A percentile compares a stretch with the other conserved stretches of the same genome.
Evolutionary conservation across 92 coral and sea anemone genomes (phyloP).

Genomic region (Porites evermanni): DNA sequence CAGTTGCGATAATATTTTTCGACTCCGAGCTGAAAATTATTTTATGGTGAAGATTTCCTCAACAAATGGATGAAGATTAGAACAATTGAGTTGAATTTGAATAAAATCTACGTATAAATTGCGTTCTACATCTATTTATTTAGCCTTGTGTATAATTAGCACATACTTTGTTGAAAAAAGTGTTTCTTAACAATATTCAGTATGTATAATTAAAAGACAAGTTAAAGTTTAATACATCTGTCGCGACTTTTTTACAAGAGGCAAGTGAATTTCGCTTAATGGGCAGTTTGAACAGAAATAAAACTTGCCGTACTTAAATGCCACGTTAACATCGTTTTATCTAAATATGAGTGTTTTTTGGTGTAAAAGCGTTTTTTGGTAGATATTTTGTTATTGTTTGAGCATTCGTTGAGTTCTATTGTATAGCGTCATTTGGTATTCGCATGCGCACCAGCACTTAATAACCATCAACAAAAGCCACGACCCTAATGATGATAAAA

Average conservation of each 20-base stretch:
- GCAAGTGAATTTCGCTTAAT: not conserved
- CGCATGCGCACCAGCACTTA: too few species aligned
- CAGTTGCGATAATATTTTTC: not conserved
- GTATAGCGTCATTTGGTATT: too few species aligned
- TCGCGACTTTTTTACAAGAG: not conserved
- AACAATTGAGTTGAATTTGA: conserved; percentile 23
- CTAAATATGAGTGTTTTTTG: too few species aligned
- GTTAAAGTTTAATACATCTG: not conserved
- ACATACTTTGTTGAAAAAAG: not conserved
- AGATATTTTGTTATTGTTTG: too few species aligned
- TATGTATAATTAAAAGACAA: not conserved
- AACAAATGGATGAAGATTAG: not conserved
- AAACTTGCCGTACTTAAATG: too few species aligned
- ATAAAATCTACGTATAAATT: conserved; percentile 31
- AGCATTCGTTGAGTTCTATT: too few species aligned
- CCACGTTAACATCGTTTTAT: too few species aligned
- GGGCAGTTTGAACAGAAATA: too few species aligned
- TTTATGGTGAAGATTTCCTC: not conserved
- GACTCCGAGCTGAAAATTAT: not conserved
- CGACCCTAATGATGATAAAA: too few species aligned
- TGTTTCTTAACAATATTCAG: not conserved
- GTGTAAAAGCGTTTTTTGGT: too few species aligned
- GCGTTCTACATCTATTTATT: conserved; percentile 17
- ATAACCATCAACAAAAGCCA: too few species aligned
- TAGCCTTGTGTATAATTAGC: conserved; percentile 18